Percentiles rank a stretch among this genome's conserved stretches.
These are phyloP conservation scores for Conops quadrifasciatus DNA, from an alignment of 2,888 invertebrate species.

Conservation along the genomic window DNA sequence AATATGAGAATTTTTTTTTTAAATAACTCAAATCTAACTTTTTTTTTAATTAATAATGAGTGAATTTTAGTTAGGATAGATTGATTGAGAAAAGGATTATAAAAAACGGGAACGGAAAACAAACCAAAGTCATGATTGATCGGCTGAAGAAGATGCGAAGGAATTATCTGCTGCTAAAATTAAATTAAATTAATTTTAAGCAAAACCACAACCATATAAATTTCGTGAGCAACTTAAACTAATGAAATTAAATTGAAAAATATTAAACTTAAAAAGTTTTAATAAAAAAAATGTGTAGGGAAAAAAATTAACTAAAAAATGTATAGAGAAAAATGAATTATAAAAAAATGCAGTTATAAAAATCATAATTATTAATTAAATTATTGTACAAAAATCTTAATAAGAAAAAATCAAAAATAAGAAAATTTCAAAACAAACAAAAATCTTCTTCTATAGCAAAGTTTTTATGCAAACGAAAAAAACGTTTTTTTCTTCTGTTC, in stretches of 20 bases:
- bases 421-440: slow-evolving; percentile 8
- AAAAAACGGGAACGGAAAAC: no score
- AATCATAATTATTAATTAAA: not conserved
- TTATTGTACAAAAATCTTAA: not conserved
- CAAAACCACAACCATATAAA: no score
- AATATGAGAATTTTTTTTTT: no score
- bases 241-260: not conserved
- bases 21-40: no score
- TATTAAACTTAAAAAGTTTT: not conserved
- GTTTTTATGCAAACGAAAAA: not conserved
- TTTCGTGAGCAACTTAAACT: not conserved
- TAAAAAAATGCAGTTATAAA: not conserved
- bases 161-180: no score
- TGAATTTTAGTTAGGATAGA: no score
- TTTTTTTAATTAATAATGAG: no score
- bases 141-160: no score
- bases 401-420: not conserved
- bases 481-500: not conserved
- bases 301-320: not conserved
- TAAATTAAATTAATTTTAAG: no score
- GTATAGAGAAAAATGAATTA: not conserved
- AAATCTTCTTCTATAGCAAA: slow-evolving; percentile 3
- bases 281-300: not conserved
- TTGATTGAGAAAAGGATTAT: no score
- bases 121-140: no score